Evolutionary conservation across 2,888 invertebrate genomes (phyloP).

Genomic region (Coronaproctus castanopsis): DNA sequence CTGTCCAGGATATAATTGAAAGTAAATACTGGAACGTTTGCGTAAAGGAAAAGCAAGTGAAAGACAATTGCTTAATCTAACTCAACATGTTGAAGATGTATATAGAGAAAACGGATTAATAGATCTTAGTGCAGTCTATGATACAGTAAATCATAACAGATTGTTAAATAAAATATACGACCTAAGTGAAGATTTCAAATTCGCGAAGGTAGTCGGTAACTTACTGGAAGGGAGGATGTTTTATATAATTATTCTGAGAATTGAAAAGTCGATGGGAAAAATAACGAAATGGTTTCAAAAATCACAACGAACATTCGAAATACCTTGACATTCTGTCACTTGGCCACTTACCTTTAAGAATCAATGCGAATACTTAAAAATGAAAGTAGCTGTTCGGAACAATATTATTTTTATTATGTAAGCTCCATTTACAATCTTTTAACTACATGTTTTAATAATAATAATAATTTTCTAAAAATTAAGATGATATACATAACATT

Average conservation of each 20-base stretch:
- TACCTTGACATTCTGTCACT: no score
- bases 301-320: not conserved
- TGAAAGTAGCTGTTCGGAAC: not conserved
- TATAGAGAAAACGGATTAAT: not conserved
- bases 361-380: not conserved
- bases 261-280: not conserved
- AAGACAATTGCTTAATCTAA: not conserved
- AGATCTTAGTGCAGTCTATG: not conserved
- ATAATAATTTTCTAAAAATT: no score
- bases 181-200: not conserved
- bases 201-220: not conserved
- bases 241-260: not conserved
- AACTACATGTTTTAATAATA: no score
- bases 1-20: not conserved
- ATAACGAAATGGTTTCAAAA: not conserved
- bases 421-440: no score
- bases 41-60: no score
- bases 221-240: not conserved
- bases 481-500: no score
- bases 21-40: not conserved
- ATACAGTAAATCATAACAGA: not conserved
- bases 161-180: not conserved
- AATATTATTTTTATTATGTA: not conserved
- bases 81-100: not conserved
- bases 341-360: not conserved